phyloP scores from a whole-genome alignment of 2,888 invertebrate genomes.

The Bembecia ichneumoniformis region DNA sequence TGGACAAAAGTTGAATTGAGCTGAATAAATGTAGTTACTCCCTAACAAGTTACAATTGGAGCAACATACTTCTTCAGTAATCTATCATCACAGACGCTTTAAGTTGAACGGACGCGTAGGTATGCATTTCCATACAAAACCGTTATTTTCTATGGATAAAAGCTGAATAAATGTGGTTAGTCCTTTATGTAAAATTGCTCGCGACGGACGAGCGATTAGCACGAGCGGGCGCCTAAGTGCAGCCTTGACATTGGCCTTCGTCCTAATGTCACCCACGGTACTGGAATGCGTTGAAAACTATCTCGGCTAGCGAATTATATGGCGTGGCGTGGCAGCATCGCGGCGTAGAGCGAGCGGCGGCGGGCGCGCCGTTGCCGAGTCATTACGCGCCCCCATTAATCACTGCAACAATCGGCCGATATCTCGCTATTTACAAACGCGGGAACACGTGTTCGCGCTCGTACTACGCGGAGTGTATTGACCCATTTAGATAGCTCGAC shows the following conservation, averaged over 20 bases:
- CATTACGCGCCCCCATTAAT: conserved; percentile 72
- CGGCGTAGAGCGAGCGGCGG: conserved; percentile 33
- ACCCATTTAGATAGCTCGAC: conserved; percentile 74
- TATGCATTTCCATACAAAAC: too few species aligned
- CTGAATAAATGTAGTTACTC: too few species aligned
- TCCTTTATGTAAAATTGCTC: not conserved
- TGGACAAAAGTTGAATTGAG: too few species aligned
- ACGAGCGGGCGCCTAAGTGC: conserved; percentile 51
- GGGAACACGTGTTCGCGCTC: conserved; percentile 69
- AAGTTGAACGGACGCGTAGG: too few species aligned
- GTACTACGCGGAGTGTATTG: conserved; percentile 71
- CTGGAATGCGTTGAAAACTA: conserved; percentile 60
- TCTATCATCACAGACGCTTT: too few species aligned
- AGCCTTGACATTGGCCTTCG: conserved; percentile 67
- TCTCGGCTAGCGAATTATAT: conserved; percentile 57
- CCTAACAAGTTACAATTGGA: too few species aligned
- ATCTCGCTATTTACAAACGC: conserved; percentile 73
- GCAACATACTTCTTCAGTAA: too few species aligned
- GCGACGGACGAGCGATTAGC: conserved; percentile 27
- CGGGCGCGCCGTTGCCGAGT: conserved; percentile 49
- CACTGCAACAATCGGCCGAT: conserved; percentile 73
- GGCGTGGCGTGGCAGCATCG: conserved; percentile 51
- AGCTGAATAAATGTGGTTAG: not conserved
- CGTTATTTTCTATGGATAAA: too few species aligned
- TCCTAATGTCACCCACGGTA: conserved; percentile 61